A percentile compares a stretch with the other conserved stretches of the same genome.
phyloP scores from a whole-genome alignment of 37 sponge, comb jelly and placozoan genomes.

The Eunapius fragilis region DNA sequence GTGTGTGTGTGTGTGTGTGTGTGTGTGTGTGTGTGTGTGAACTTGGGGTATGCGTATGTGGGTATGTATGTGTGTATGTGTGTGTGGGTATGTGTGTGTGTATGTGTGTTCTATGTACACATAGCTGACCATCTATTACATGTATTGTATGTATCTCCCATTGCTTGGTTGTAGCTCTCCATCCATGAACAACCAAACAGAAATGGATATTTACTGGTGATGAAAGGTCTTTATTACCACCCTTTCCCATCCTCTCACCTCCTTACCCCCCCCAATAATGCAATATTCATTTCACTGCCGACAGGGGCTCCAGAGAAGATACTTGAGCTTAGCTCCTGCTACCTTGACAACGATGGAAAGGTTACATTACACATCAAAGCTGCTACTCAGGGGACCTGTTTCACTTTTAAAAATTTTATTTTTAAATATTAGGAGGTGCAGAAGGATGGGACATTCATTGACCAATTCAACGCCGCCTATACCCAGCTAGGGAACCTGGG shows the following conservation, averaged over 20 bases:
- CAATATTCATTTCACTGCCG: neutral
- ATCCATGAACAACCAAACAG: constrained; percentile 80
- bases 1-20: too few species aligned
- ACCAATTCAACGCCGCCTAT: constrained; percentile 75
- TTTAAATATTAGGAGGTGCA: constrained; percentile 37
- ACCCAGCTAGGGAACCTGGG: constrained; percentile 88
- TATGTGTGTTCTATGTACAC: too few species aligned
- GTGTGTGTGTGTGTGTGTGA: too few species aligned
- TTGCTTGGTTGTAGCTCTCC: constrained; percentile 65
- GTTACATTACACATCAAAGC: constrained; percentile 12
- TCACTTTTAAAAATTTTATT: too few species aligned
- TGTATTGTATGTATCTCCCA: neutral
- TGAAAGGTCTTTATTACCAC: constrained; percentile 73
- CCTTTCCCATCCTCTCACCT: too few species aligned
- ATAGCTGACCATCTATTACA: too few species aligned
- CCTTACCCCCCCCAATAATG: too few species aligned
- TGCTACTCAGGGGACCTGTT: too few species aligned
- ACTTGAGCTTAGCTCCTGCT: constrained; percentile 71
- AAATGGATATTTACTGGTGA: constrained; percentile 80
- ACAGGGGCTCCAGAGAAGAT: constrained; percentile 94
- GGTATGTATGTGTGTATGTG: too few species aligned
- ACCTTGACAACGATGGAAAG: constrained; percentile 60
- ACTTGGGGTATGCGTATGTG: too few species aligned
- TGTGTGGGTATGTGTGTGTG: too few species aligned
- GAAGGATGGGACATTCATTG: constrained; percentile 47